Evolutionary conservation across 2,113 vertebrate genomes (phyloP).

Genomic region (Catharus minimus): DNA sequence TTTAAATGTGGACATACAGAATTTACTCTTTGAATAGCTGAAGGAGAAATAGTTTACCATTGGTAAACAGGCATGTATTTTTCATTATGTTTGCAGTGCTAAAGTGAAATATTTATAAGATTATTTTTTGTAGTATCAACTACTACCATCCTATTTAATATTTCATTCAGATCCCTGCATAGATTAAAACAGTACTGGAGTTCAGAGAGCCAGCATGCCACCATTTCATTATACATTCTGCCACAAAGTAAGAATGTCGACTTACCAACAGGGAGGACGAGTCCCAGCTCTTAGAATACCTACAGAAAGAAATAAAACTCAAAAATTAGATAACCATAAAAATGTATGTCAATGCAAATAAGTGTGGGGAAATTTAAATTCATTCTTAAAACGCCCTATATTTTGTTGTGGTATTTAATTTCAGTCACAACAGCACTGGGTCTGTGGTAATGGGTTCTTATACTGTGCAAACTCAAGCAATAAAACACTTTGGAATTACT

Average conservation of each 20-base stretch:
- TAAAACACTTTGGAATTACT: constrained; percentile 29
- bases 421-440: constrained; percentile 16
- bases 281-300: background rate
- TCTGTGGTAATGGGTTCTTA: constrained; percentile 44
- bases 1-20: background rate
- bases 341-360: background rate
- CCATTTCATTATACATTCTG: background rate
- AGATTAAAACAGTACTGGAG: constrained; percentile 49
- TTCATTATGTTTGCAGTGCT: background rate
- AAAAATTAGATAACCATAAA: constrained; percentile 35
- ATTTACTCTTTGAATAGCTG: background rate
- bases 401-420: constrained; percentile 28
- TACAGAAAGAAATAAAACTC: constrained; percentile 17
- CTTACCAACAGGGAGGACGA: background rate
- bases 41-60: background rate
- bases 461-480: constrained; percentile 5
- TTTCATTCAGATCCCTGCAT: constrained; percentile 27
- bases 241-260: background rate
- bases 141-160: constrained; percentile 41
- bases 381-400: constrained; percentile 3
- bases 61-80: background rate
- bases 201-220: background rate
- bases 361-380: background rate
- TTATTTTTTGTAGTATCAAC: constrained; percentile 35
- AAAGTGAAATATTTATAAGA: constrained; percentile 22